phyloP scores from a whole-genome alignment of 2,888 invertebrate genomes.

The Chrysolina haemoptera region DNA sequence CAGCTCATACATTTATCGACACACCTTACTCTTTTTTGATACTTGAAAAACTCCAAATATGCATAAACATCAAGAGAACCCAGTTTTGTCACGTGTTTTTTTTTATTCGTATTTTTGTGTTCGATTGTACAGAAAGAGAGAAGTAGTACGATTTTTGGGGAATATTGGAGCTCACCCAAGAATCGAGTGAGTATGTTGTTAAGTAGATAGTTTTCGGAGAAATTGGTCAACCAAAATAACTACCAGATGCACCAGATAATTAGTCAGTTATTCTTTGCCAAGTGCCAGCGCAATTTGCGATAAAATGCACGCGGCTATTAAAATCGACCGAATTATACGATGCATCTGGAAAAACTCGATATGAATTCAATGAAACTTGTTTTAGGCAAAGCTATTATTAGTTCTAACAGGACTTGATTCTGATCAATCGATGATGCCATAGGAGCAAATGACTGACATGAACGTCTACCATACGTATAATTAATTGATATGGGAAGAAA shows the following conservation, averaged over 20 bases:
- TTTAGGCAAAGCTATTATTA: background rate
- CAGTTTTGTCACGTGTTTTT: too few species aligned
- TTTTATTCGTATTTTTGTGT: too few species aligned
- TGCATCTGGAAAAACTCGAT: constrained; percentile 16
- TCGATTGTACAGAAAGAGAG: too few species aligned
- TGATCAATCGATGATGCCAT: background rate
- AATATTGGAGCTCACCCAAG: constrained; percentile 10
- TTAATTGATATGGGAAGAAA: too few species aligned
- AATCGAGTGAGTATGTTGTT: background rate
- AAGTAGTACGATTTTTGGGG: background rate
- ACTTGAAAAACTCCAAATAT: too few species aligned
- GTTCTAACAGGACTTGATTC: background rate
- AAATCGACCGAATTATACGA: constrained; percentile 11
- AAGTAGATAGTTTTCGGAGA: constrained; percentile 22
- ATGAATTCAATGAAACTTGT: constrained; percentile 7
- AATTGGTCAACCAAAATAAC: constrained; percentile 42
- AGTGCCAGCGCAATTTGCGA: constrained; percentile 17
- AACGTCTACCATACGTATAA: too few species aligned
- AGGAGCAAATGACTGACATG: too few species aligned
- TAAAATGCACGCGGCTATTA: background rate
- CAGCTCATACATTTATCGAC: too few species aligned
- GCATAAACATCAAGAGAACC: too few species aligned
- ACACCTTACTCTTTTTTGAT: too few species aligned
- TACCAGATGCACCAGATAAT: constrained; percentile 33
- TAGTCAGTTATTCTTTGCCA: constrained; percentile 28